These are phyloP conservation scores for Danio choprae DNA, from an alignment of 2,797 vertebrate species.

Conservation along the genomic window DNA sequence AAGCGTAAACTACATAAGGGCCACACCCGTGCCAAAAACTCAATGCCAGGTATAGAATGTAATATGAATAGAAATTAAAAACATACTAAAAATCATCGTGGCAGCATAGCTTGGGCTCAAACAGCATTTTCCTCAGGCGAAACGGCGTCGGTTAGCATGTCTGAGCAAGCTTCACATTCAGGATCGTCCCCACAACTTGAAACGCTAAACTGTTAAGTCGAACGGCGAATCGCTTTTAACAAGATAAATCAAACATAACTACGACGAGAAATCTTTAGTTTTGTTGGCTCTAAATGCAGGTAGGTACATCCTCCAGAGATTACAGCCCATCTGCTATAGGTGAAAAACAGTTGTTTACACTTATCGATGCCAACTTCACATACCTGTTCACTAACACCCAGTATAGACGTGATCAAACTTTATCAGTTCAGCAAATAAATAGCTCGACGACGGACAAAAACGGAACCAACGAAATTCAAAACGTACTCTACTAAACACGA, in stretches of 20 bases:
- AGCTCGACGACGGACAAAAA: neutral
- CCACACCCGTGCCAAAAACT: slow-evolving; percentile 6
- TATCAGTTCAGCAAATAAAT: neutral
- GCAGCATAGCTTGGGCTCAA: neutral
- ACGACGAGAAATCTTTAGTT: neutral
- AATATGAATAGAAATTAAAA: neutral
- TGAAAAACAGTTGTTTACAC: neutral
- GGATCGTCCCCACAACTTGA: neutral
- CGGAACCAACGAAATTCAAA: no score
- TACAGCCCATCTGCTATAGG: neutral
- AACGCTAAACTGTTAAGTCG: neutral
- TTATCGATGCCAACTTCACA: slow-evolving; percentile 36
- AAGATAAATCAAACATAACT: neutral
- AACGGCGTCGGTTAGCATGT: slow-evolving; percentile 20
- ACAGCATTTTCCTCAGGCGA: slow-evolving; percentile 13
- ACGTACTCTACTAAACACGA: no score
- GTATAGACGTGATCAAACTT: neutral
- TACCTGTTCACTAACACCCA: neutral
- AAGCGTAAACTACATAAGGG: neutral
- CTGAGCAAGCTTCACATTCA: neutral
- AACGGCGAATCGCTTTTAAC: neutral
- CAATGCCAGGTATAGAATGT: neutral
- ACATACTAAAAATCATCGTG: neutral
- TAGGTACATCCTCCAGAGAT: neutral
- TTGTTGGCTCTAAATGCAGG: neutral